phyloP scores from a whole-genome alignment of 2,888 invertebrate species.

The Icerya purchasi region DNA sequence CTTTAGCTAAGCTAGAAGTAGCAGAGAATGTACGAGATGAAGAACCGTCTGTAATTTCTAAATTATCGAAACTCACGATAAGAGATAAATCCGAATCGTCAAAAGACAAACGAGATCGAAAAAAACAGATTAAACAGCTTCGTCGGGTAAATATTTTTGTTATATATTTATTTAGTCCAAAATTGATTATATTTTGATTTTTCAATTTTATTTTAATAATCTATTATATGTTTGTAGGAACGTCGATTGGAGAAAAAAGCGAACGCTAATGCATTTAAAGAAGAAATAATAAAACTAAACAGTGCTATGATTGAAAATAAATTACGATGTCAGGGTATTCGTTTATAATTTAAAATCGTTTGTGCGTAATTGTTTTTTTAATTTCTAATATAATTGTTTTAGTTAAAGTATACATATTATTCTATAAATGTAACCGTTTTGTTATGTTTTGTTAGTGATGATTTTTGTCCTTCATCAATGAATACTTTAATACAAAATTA shows the following conservation, averaged over 20 bases:
- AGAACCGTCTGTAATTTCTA: conserved; percentile 38
- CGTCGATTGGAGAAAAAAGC: conserved; percentile 61
- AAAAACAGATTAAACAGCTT: conserved; percentile 38
- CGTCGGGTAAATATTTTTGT: too few relatives aligned
- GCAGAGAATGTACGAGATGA: conserved; percentile 22
- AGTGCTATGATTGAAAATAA: conserved; percentile 26
- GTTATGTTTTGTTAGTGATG: too few relatives aligned
- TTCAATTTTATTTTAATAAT: not conserved
- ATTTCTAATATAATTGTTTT: too few relatives aligned
- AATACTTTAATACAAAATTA: too few relatives aligned
- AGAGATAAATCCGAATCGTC: conserved; percentile 56
- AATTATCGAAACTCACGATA: conserved; percentile 37
- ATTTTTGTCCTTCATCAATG: too few relatives aligned
- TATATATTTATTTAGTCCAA: too few relatives aligned
- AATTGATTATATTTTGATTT: conserved; percentile 6
- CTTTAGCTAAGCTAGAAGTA: conserved; percentile 33
- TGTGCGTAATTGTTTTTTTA: too few relatives aligned
- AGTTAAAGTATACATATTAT: too few relatives aligned
- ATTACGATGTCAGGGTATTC: conserved; percentile 7
- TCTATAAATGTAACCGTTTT: too few relatives aligned
- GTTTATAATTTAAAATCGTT: too few relatives aligned
- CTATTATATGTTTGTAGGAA: conserved; percentile 28
- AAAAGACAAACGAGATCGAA: conserved; percentile 57
- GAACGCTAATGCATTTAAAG: conserved; percentile 59
- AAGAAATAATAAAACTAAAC: conserved; percentile 59